Evolutionary conservation across 2,888 invertebrate species (phyloP).

Genomic region (Brachyopa scutellaris): DNA sequence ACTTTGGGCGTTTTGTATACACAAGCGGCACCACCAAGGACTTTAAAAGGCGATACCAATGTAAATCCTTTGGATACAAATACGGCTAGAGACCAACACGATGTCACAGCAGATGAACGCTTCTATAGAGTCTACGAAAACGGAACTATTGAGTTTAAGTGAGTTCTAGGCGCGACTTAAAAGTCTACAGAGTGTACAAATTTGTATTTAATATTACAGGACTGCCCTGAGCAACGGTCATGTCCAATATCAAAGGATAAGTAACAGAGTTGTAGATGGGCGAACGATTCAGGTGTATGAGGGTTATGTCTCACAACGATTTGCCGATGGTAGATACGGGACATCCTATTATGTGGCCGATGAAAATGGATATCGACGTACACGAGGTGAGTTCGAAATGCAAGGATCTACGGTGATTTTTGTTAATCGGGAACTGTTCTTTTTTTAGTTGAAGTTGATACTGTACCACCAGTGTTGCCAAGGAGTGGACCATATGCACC

Average conservation of each 20-base stretch:
- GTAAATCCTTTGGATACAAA: slow-evolving; percentile 5
- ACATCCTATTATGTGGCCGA: slow-evolving; percentile 59
- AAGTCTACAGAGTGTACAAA: no score
- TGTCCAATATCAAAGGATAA: slow-evolving; percentile 62
- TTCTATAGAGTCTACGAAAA: slow-evolving; percentile 43
- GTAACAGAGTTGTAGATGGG: slow-evolving; percentile 43
- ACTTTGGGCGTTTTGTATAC: not conserved
- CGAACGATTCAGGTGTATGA: slow-evolving; percentile 41
- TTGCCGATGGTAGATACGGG: slow-evolving; percentile 54
- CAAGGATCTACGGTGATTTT: not conserved
- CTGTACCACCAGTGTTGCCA: slow-evolving; percentile 33
- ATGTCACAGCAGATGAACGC: slow-evolving; percentile 23
- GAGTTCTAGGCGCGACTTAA: no score
- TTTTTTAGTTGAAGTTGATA: slow-evolving; percentile 24
- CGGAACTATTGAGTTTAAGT: slow-evolving; percentile 65
- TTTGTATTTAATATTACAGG: no score
- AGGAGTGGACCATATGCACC: slow-evolving; percentile 11
- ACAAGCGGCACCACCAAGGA: slow-evolving; percentile 41
- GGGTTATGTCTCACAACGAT: slow-evolving; percentile 42
- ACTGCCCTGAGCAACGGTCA: slow-evolving; percentile 62
- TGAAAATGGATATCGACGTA: slow-evolving; percentile 59
- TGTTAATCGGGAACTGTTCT: not conserved
- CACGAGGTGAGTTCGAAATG: slow-evolving; percentile 27
- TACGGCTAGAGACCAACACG: not conserved
- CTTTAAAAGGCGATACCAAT: slow-evolving; percentile 21